phyloP scores from a whole-genome alignment of 2,113 vertebrate species.

The Scortum barcoo region DNA sequence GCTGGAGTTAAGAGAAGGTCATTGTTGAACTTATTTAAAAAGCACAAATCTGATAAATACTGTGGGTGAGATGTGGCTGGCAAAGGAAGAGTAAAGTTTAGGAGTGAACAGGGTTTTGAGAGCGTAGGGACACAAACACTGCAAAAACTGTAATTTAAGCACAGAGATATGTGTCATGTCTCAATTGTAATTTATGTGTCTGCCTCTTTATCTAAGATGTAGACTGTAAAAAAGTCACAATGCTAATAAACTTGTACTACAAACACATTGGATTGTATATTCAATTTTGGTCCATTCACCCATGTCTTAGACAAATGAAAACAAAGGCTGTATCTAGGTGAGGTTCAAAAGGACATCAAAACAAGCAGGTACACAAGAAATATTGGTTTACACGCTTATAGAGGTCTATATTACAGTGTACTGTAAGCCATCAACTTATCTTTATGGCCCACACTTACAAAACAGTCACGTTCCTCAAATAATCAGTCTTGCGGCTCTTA shows the following conservation, averaged over 20 bases:
- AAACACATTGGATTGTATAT: not conserved
- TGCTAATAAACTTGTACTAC: not conserved
- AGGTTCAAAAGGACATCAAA: conserved; percentile 2
- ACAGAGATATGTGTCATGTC: not conserved
- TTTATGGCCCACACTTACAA: conserved; percentile 50
- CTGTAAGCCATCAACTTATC: conserved; percentile 41
- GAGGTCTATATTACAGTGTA: conserved; percentile 16
- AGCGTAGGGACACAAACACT: not conserved
- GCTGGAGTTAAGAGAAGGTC: not conserved
- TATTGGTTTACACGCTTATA: conserved; percentile 25
- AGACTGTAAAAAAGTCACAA: not conserved
- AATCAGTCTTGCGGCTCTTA: not conserved
- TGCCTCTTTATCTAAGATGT: not conserved
- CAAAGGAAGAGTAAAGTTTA: too few relatives aligned
- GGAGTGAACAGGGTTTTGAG: not conserved
- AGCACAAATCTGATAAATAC: not conserved
- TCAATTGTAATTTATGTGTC: not conserved
- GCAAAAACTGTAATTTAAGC: not conserved
- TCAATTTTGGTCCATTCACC: not conserved
- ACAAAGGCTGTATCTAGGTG: not conserved
- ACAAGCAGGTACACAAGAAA: conserved; percentile 15
- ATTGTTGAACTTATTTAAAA: conserved; percentile 1
- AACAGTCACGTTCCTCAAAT: conserved; percentile 22
- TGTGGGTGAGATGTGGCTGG: not conserved
- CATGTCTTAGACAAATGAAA: not conserved